Percentiles rank a stretch among this genome's conserved stretches.
Conservation (phyloP, 2,113 vertebrate genomes). For the Semnornis frantzii region DNA sequence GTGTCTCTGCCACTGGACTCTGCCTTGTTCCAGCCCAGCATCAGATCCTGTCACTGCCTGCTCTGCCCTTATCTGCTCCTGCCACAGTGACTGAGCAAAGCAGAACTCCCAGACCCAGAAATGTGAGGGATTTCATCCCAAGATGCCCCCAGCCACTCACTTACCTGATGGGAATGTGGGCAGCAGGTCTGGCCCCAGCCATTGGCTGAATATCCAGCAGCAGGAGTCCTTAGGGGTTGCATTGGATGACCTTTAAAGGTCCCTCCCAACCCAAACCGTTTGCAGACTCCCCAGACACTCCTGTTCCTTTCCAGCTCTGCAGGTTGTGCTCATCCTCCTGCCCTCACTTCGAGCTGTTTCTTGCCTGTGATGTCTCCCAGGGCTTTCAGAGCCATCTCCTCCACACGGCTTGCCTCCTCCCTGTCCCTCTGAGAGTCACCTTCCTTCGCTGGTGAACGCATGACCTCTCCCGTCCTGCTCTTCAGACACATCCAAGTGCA, state of each 20-base stretch:
- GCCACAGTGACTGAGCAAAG: neutral
- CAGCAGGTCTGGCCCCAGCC: neutral
- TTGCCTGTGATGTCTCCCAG: accelerated
- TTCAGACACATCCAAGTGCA: neutral
- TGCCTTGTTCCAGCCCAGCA: neutral
- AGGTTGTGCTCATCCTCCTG: accelerated
- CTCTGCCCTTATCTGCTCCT: neutral
- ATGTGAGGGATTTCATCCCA: accelerated
- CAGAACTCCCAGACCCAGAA: neutral
- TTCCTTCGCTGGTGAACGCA: neutral
- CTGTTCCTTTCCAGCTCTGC: accelerated
- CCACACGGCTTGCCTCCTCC: accelerated
- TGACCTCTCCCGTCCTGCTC: neutral
- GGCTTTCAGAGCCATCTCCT: neutral
- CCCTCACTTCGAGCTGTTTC: neutral
- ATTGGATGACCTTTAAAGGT: neutral
- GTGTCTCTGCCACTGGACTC: neutral
- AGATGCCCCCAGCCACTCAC: neutral
- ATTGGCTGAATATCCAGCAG: neutral
- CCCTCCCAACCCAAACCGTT: neutral
- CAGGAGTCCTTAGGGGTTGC: neutral
- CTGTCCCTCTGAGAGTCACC: neutral
- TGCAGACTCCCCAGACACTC: neutral
- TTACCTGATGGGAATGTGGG: neutral
- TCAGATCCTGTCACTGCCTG: neutral